A percentile compares a stretch with the other conserved stretches of the same genome.
phyloP scores from a whole-genome alignment of 2,113 vertebrate genomes.

The Passer domesticus region DNA sequence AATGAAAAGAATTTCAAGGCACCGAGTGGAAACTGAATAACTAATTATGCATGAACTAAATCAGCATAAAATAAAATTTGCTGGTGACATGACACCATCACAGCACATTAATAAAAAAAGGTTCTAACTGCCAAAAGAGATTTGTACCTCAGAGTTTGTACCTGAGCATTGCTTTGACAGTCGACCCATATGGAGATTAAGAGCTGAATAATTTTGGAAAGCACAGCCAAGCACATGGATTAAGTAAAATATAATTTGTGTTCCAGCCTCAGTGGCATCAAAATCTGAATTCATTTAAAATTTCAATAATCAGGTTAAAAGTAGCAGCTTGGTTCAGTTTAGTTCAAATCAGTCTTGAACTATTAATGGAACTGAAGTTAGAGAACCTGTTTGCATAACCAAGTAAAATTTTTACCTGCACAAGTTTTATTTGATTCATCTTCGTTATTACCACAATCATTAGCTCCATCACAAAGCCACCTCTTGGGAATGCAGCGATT shows the following conservation, averaged over 20 bases:
- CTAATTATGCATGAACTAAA: slow-evolving; percentile 16
- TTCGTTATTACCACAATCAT: slow-evolving; percentile 92
- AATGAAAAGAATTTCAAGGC: slow-evolving; percentile 8
- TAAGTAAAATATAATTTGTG: slow-evolving; percentile 53
- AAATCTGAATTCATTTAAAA: slow-evolving; percentile 31
- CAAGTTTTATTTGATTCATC: slow-evolving; percentile 94
- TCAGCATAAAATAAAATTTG: neutral
- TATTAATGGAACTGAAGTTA: neutral
- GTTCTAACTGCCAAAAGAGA: neutral
- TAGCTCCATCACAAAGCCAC: slow-evolving; percentile 96
- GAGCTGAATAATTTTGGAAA: slow-evolving; percentile 51
- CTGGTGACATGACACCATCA: neutral
- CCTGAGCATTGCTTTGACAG: neutral
- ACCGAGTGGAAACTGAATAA: neutral
- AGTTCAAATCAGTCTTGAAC: neutral
- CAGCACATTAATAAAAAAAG: neutral
- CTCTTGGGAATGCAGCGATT: slow-evolving; percentile 96
- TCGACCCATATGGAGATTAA: slow-evolving; percentile 9
- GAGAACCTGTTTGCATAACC: neutral
- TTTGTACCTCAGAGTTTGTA: neutral
- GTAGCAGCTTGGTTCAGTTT: neutral
- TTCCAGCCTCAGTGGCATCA: neutral
- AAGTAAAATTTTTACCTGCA: slow-evolving; percentile 79
- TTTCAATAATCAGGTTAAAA: slow-evolving; percentile 6
- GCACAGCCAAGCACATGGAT: slow-evolving; percentile 4